phyloP scores from a whole-genome alignment of 2,113 vertebrate species.

The Corythornis cristatus region DNA sequence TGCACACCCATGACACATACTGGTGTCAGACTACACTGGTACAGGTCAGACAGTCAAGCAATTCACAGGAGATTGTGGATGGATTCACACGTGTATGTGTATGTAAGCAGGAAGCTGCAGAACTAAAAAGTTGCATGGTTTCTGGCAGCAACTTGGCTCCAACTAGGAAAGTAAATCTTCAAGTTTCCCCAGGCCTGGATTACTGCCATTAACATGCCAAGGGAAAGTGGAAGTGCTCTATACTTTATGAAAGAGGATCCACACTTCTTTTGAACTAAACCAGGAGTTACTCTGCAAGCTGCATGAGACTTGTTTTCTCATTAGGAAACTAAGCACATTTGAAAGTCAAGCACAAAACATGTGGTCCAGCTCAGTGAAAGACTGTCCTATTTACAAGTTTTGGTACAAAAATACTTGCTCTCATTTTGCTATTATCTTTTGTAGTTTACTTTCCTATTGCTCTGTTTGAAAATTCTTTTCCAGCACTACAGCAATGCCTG shows the following conservation, averaged over 20 bases:
- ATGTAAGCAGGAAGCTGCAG: background rate
- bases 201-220: background rate
- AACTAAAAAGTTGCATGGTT: background rate
- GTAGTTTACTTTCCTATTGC: conserved; percentile 48
- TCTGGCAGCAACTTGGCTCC: background rate
- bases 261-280: background rate
- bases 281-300: background rate
- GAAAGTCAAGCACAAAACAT: conserved; percentile 47
- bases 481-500: conserved; percentile 64
- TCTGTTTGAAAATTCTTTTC: conserved; percentile 70
- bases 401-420: conserved; percentile 76
- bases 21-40: no score
- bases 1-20: accelerated
- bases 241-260: no score
- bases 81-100: background rate
- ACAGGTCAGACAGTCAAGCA: background rate
- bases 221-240: background rate
- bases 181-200: background rate
- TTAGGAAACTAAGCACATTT: accelerated
- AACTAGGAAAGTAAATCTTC: background rate
- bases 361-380: conserved; percentile 56
- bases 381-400: conserved; percentile 55
- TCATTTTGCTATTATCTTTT: background rate
- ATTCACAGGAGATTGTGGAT: no score
- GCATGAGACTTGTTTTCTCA: background rate